Conservation (phyloP, 1,140 invertebrate species). For the Sinella curviseta region DNA sequence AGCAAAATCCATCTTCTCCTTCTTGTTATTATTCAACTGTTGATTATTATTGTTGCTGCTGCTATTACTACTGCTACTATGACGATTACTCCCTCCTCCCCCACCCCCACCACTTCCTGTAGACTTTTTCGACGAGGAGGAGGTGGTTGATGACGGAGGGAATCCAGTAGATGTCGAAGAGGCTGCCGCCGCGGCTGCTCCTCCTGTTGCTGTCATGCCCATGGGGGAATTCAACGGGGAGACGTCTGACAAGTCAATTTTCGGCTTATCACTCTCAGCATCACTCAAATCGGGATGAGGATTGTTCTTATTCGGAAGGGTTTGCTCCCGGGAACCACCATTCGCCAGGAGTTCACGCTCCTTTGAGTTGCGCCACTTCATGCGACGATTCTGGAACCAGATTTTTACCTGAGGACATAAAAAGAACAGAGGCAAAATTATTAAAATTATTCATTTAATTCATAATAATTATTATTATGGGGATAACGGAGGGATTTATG, state of each 20-base stretch:
- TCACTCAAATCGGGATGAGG: constrained; percentile 93
- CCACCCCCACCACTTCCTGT: constrained; percentile 10
- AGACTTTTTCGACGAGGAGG: not conserved
- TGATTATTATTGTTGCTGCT: constrained; percentile 19
- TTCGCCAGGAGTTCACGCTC: constrained; percentile 89
- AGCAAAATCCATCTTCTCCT: not conserved
- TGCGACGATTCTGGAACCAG: constrained; percentile 93
- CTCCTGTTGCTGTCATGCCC: not conserved
- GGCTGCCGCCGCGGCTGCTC: not conserved
- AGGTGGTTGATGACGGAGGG: constrained; percentile 3
- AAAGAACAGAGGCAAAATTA: not conserved
- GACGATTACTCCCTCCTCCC: not conserved
- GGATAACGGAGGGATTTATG: no score
- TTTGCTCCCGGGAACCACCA: constrained; percentile 90
- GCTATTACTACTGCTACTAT: not conserved
- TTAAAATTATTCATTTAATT: not conserved
- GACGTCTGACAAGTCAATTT: constrained; percentile 60
- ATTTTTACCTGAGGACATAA: constrained; percentile 80
- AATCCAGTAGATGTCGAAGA: not conserved
- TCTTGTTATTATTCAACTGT: not conserved
- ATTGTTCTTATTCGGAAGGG: constrained; percentile 94
- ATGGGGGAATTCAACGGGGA: constrained; percentile 54
- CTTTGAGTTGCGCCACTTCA: constrained; percentile 97
- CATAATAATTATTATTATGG: no score
- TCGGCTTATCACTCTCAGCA: constrained; percentile 74